Percentiles rank a stretch among this genome's conserved stretches.
Evolutionary conservation across 1,140 invertebrate species (phyloP).

Genomic region (Trichonephila inaurata): DNA sequence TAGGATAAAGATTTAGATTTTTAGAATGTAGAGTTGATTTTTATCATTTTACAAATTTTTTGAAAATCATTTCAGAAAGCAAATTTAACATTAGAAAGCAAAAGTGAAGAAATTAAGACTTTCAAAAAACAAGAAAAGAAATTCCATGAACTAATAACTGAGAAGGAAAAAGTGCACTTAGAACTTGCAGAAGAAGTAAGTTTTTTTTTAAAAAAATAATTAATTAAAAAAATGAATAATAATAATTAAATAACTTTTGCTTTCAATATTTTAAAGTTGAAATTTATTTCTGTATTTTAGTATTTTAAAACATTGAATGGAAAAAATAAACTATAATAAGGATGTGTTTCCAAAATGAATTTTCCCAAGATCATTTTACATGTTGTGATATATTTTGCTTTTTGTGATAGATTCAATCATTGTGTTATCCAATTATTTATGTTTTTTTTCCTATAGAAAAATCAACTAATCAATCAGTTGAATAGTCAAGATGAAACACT

Average conservation of each 20-base stretch:
- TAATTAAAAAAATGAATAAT: too few species aligned
- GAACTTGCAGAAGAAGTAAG: constrained; percentile 56
- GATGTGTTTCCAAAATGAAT: not conserved
- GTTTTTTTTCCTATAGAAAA: not conserved
- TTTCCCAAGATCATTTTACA: not conserved
- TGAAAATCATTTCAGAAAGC: constrained; percentile 4
- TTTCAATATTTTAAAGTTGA: not conserved
- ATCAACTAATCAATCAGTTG: not conserved
- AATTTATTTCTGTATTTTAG: not conserved
- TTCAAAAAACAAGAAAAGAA: constrained; percentile 46
- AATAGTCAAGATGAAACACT: constrained; percentile 5
- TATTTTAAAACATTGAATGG: not conserved
- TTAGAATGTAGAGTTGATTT: not conserved
- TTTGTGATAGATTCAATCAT: not conserved
- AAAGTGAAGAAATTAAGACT: not conserved
- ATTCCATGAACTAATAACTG: constrained; percentile 27
- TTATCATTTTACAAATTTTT: not conserved
- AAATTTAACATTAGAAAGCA: constrained; percentile 26
- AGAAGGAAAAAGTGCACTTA: constrained; percentile 46
- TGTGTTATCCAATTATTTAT: not conserved
- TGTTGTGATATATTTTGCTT: not conserved
- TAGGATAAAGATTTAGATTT: too few species aligned
- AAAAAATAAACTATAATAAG: not conserved
- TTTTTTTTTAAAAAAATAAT: not conserved
- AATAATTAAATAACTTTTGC: not conserved